A percentile compares a stretch with the other conserved stretches of the same genome.
Conservation (phyloP, 2,888 invertebrate species). For the Andricus quercusramuli region DNA sequence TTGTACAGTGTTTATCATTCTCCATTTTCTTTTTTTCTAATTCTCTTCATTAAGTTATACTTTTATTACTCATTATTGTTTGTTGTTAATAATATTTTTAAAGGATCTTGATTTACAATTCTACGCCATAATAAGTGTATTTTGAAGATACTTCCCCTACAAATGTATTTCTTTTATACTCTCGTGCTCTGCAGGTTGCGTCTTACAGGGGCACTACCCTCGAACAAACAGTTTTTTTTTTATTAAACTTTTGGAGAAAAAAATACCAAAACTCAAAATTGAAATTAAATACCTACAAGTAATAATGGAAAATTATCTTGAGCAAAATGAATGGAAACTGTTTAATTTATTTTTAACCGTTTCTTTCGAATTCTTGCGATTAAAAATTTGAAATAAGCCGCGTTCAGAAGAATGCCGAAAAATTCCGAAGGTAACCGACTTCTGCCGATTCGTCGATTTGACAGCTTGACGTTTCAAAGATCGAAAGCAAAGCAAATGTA, state of each 20-base stretch:
- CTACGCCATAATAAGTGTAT: background rate
- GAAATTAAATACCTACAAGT: background rate
- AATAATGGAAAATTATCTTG: background rate
- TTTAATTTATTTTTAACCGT: background rate
- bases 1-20: no score
- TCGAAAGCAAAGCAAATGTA: background rate
- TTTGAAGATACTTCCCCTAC: background rate
- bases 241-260: background rate
- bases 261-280: background rate
- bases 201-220: background rate
- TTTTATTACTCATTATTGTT: no score
- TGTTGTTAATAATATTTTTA: no score
- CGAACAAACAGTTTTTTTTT: no score
- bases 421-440: background rate
- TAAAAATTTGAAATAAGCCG: background rate
- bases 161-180: background rate
- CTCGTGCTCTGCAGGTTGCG: background rate
- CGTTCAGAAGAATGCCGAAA: background rate
- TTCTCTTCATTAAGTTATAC: no score
- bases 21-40: no score
- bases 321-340: background rate
- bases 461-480: background rate
- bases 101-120: no score
- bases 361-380: background rate
- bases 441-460: background rate